A percentile compares a stretch with the other conserved stretches of the same genome.
Conservation (phyloP, 2,888 invertebrate species). For the Hirtodrosophila histrioides region DNA sequence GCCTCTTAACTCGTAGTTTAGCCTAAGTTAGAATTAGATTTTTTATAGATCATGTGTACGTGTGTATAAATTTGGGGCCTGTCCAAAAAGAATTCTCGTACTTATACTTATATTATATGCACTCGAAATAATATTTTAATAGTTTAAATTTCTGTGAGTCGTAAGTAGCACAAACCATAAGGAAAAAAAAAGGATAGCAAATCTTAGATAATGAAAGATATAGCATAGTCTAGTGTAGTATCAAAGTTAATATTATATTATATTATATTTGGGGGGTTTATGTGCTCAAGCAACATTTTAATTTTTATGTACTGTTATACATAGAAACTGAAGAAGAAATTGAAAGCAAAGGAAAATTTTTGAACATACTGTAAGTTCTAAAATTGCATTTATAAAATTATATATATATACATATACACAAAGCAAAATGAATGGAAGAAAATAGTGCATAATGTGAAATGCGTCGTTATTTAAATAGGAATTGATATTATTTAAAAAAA, state of each 20-base stretch:
- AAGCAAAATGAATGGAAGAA: conserved; percentile 14
- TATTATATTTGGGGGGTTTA: conserved; percentile 16
- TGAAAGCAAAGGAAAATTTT: conserved; percentile 63
- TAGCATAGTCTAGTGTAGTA: conserved; percentile 67
- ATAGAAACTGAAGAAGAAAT: conserved; percentile 28
- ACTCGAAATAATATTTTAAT: conserved; percentile 66
- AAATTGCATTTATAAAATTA: conserved; percentile 77
- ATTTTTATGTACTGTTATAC: conserved; percentile 72
- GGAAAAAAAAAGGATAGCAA: conserved; percentile 59
- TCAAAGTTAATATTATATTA: conserved; percentile 58
- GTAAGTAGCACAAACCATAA: conserved; percentile 71
- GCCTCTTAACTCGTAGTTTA: conserved; percentile 45
- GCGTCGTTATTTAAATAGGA: conserved; percentile 73
- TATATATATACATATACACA: conserved; percentile 48
- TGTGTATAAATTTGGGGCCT: conserved; percentile 37
- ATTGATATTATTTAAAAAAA: conserved; percentile 68
- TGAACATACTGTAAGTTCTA: conserved; percentile 79
- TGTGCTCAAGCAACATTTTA: conserved; percentile 72
- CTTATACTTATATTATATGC: conserved; percentile 54
- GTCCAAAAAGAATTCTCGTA: conserved; percentile 36
- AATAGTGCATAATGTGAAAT: conserved; percentile 44
- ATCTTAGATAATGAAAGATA: conserved; percentile 63
- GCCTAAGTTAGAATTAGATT: conserved; percentile 69
- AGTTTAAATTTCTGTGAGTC: conserved; percentile 70
- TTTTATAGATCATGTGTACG: conserved; percentile 60